Evolutionary conservation across 1,140 invertebrate species (phyloP).

Genomic region (Heliconius congener): DNA sequence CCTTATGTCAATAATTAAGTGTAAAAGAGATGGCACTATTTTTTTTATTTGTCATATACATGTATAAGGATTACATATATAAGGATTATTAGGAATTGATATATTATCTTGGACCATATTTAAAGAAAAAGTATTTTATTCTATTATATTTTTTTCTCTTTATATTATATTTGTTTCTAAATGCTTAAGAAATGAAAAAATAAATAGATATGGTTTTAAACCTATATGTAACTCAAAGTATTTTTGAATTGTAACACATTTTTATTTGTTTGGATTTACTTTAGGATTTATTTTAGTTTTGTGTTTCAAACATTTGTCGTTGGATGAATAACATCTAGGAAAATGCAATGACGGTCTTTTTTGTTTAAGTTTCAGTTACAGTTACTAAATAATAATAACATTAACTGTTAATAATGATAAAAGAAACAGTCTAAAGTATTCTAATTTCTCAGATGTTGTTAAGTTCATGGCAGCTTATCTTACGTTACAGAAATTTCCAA

Average conservation of each 20-base stretch:
- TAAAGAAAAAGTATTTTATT: neutral
- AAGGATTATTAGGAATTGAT: constrained; percentile 10
- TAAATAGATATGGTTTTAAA: neutral
- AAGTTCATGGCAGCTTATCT: neutral
- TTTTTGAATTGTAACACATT: neutral
- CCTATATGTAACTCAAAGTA: neutral
- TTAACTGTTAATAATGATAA: neutral
- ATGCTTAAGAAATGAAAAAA: neutral
- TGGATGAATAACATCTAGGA: neutral
- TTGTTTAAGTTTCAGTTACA: too few relatives aligned
- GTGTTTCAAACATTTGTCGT: neutral
- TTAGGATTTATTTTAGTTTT: too few relatives aligned
- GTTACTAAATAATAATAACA: too few relatives aligned
- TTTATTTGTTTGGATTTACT: neutral
- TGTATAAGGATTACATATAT: too few relatives aligned
- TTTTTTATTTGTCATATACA: neutral
- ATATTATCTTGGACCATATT: neutral
- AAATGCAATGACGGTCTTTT: neutral
- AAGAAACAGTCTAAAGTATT: neutral
- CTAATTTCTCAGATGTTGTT: neutral
- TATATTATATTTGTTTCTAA: neutral
- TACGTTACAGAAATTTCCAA: neutral
- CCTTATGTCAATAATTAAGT: neutral
- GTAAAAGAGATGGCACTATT: neutral
- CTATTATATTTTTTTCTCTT: neutral